Evolutionary conservation across 1,140 invertebrate species (phyloP), one percentile per base, ranked within the genome.

Genomic region (Drosophila orena): DNA sequence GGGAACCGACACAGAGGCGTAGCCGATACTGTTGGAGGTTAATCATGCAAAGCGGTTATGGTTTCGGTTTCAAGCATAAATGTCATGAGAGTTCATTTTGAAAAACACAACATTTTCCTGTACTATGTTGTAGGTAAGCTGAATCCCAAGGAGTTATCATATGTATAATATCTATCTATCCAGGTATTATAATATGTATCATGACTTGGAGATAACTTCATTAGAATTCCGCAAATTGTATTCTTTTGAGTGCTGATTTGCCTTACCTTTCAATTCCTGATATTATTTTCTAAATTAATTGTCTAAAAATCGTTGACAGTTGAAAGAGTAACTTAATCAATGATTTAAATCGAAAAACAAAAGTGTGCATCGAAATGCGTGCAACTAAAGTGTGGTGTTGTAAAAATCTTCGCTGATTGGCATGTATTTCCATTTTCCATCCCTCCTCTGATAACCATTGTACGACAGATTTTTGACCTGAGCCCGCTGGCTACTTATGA

Each of bases 401-500:
- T 86, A 88, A 81, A 65, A 72, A 53, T 49, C 22, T 40, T 17
- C 35, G n/a, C 55, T 42, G 56, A 56, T 30, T 30, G 30, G 20
- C 37, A 12, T 14, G 22, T 12, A 22, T 35, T 35, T n/a, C 24
- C 37, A 22, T 35, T 15, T 12, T 59, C 54, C 49, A 15, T n/a
- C 8, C 44, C 37, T 15, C 22, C 15, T 24, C 5, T 6, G 11
- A 35, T 35, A 3, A 34, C 27, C 4, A 40, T 30, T 79, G 59
- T 49, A 49, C 50, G 43, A 65, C 75, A 78, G 42, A 78, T 78
- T 71, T 59, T 84, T 77, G 85, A 75, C 69, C 65, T 42, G 22
- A 11, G 12, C 59, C 84, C 61, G 15, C 49, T 27, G 81, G 90
- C 52, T 56, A 61, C 76, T 65, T 83, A 78, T 80, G 85, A 91